Evolutionary conservation across 2,888 invertebrate genomes (phyloP), one percentile per base, ranked within the genome.

Genomic region (Parthenolecanium corni): DNA sequence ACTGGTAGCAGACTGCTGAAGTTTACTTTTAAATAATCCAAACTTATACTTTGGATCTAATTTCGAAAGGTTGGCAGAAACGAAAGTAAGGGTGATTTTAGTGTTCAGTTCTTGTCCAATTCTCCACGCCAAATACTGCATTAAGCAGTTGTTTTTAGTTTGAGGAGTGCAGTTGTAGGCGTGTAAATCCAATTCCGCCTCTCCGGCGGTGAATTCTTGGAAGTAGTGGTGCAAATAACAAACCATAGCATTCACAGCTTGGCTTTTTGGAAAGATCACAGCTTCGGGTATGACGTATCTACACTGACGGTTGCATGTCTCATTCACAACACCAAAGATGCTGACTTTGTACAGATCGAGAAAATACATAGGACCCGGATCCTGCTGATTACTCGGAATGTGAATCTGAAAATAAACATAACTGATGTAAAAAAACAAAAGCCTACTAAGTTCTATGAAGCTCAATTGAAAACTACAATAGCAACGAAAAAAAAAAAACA

Each of bases 291-390:
- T 63, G 14, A 65, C 58, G 44, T 63, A 64, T 25, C 62, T 65
- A 18, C 18, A n/a, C 44, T 64, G 65, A 21, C 65, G 62, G 42
- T 57, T 63, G 1, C 25, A 40, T 14, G 65, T 66, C 16, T 65
- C 64, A 52, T 61, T 57, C 62, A 65, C 65, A 3, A 66, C 62
- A 1, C 65, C 64, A 47, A 64, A 65, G 21, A 64, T 56, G n/a
- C 64, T 64, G n/a, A 66, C 25, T 54, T 66, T 65, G 46, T 49
- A 66, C 21, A 65, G 65, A 0, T 64, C 61, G 1, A 65, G 40
- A 40, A 65, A 66, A 47, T 66, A 66, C 1, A 65, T 63, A 0
- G 46, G 65, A 2, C 66, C 66, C 18, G 65, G 64, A 44, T 65
- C 65, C 12, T 64, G 18, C 1, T 65, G 65, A 16, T 65, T 63